phyloP scores from a whole-genome alignment of 2,888 invertebrate species.

The Ochropleura leucogaster region DNA sequence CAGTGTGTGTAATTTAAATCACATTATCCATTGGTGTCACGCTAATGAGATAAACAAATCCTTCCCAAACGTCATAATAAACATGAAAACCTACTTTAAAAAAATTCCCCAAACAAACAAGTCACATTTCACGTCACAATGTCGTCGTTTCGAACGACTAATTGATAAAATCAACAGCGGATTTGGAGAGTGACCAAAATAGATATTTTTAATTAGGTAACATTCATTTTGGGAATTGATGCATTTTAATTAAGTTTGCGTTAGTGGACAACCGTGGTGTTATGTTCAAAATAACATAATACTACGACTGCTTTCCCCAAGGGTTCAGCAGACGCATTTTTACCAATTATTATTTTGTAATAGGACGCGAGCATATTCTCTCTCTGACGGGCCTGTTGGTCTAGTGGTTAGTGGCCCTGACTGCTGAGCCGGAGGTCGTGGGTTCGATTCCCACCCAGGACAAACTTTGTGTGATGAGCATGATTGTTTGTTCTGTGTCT shows the following conservation, averaged over 20 bases:
- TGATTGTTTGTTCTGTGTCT: too few species aligned
- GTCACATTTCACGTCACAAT: not conserved
- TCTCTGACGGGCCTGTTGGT: too few species aligned
- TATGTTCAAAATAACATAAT: too few species aligned
- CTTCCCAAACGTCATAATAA: constrained; percentile 13
- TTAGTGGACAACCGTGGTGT: too few species aligned
- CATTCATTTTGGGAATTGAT: not conserved
- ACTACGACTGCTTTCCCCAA: too few species aligned
- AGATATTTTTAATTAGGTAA: not conserved
- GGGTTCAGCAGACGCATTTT: too few species aligned
- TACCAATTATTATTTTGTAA: too few species aligned
- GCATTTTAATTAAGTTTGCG: not conserved
- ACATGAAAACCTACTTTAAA: constrained; percentile 19
- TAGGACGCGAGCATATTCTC: too few species aligned
- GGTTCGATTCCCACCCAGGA: too few species aligned
- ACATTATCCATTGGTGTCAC: not conserved
- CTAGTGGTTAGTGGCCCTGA: too few species aligned
- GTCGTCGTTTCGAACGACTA: not conserved
- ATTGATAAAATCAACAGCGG: constrained; percentile 6
- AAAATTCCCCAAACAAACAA: not conserved
- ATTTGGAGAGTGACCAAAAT: not conserved
- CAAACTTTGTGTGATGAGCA: too few species aligned
- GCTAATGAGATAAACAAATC: constrained; percentile 4
- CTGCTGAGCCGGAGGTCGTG: too few species aligned
- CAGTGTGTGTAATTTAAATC: constrained; percentile 6